Percentiles rank a stretch among this genome's conserved stretches.
phyloP scores from a whole-genome alignment of 2,797 vertebrate species.

The Ibycter americanus region DNA sequence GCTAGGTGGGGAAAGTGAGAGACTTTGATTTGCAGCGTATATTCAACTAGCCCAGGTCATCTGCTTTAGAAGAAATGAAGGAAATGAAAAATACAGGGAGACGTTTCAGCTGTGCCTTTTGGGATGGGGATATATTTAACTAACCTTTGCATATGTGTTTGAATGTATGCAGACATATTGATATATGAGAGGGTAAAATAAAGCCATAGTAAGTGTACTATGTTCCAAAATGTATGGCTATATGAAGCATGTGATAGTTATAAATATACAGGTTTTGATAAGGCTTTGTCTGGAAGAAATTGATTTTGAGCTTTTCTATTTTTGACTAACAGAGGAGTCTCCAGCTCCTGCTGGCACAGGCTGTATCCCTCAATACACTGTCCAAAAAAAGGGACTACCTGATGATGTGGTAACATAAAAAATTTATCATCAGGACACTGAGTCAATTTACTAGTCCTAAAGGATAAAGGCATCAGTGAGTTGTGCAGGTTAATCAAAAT shows the following conservation, averaged over 20 bases:
- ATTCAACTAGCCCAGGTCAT: background rate
- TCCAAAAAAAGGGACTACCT: background rate
- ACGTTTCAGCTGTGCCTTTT: background rate
- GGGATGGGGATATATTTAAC: background rate
- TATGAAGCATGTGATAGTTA: background rate
- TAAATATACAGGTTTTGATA: background rate
- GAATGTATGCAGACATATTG: background rate
- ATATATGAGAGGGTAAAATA: background rate
- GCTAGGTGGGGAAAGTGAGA: background rate
- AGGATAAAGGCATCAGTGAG: background rate
- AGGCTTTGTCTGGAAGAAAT: background rate
- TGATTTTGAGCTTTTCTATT: background rate
- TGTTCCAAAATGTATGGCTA: background rate
- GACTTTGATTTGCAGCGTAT: background rate
- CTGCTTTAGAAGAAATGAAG: background rate
- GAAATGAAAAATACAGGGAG: background rate
- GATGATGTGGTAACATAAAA: background rate
- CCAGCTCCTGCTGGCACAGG: background rate
- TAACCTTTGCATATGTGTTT: background rate
- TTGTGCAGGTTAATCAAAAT: slow-evolving; percentile 35
- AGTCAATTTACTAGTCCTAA: slow-evolving; percentile 13
- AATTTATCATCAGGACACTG: background rate
- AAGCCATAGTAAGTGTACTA: background rate
- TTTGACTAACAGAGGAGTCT: background rate
- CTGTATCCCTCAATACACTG: background rate